These are phyloP conservation scores for Pitta sordida DNA, from an alignment of 2,113 vertebrate species.

Conservation along the genomic window DNA sequence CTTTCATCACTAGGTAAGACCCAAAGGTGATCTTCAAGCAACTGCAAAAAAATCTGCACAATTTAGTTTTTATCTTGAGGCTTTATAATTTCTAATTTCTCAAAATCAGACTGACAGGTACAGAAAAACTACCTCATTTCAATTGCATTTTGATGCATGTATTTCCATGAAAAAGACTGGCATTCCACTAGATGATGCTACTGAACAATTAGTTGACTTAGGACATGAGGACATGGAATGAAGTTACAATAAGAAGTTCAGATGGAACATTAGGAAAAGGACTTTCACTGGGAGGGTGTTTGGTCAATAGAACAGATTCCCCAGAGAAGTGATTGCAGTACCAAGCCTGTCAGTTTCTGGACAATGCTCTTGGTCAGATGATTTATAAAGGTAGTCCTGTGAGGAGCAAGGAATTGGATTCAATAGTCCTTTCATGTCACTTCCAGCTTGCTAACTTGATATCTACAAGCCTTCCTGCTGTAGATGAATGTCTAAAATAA, in stretches of 20 bases:
- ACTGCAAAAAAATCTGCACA: not conserved
- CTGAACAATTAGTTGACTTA: not conserved
- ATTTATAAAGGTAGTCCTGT: not conserved
- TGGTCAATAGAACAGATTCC: not conserved
- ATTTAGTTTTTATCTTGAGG: not conserved
- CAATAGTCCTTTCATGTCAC: not conserved
- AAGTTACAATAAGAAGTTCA: not conserved
- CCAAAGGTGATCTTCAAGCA: not conserved
- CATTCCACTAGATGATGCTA: not conserved
- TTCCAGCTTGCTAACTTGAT: not conserved
- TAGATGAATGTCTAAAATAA: not conserved
- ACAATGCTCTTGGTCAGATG: accelerated
- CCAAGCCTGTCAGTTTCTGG: not conserved
- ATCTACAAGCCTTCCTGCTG: not conserved
- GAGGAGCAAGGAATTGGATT: not conserved
- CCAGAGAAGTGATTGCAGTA: not conserved
- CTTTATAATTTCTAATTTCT: not conserved
- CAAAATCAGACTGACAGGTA: not conserved
- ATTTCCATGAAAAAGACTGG: not conserved
- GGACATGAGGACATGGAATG: not conserved
- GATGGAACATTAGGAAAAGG: not conserved
- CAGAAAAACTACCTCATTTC: not conserved
- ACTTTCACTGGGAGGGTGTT: not conserved
- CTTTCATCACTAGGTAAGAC: not conserved
- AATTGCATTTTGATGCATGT: not conserved